Conservation (phyloP, 2,797 vertebrate genomes). For the Danio choprae region DNA sequence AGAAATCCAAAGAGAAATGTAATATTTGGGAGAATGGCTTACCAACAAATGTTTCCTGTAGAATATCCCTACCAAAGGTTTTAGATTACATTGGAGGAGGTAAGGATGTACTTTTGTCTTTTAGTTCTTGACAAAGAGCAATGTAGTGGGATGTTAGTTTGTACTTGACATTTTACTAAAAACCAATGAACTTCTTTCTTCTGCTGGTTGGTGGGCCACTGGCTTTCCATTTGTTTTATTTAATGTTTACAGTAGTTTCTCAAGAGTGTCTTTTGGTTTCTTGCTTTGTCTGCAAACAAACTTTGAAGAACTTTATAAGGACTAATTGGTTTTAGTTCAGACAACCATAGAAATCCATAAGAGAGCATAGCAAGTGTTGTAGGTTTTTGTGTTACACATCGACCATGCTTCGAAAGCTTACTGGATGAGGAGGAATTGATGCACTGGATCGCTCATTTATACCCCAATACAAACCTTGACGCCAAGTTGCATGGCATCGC, state of each 20-base stretch:
- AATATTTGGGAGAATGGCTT: constrained; percentile 56
- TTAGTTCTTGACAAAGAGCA: constrained; percentile 51
- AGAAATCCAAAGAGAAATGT: constrained; percentile 67
- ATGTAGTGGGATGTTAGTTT: constrained; percentile 56
- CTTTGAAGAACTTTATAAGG: constrained; percentile 75
- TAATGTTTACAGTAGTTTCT: constrained; percentile 62
- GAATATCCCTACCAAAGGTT: constrained; percentile 65
- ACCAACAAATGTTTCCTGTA: constrained; percentile 59
- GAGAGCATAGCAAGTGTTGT: constrained; percentile 71
- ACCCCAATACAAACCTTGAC: constrained; percentile 9
- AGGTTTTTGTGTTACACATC: constrained; percentile 71
- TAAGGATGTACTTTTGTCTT: constrained; percentile 28
- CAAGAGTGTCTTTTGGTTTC: constrained; percentile 56
- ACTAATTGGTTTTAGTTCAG: constrained; percentile 84
- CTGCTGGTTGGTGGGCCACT: constrained; percentile 57
- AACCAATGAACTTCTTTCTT: constrained; percentile 60
- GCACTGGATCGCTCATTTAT: constrained; percentile 53
- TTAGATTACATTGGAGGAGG: constrained; percentile 56
- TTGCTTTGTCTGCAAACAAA: constrained; percentile 50
- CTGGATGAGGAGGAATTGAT: constrained; percentile 51
- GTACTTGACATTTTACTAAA: constrained; percentile 56
- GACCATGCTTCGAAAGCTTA: constrained; percentile 75
- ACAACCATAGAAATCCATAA: constrained; percentile 81
- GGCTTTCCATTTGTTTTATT: constrained; percentile 40
- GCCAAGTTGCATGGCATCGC: constrained; percentile 8